These are phyloP conservation scores for Ellobium chinense DNA, from an alignment of 2,888 invertebrate species.

Conservation along the genomic window DNA sequence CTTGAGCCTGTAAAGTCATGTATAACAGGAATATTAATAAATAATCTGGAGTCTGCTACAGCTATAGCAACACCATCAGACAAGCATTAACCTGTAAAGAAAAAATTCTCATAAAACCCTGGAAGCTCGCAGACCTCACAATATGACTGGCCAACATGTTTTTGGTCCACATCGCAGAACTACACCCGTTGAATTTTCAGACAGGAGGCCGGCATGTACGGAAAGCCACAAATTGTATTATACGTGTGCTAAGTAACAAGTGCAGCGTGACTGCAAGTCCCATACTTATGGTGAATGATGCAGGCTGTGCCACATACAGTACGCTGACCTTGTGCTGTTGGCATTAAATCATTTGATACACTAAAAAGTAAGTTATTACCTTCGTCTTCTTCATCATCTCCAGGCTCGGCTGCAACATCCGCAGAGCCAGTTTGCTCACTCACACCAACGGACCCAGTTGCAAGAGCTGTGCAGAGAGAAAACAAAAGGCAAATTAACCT, in stretches of 20 bases:
- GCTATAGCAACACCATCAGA: too few species aligned
- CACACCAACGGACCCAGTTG: background rate
- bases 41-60: too few species aligned
- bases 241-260: background rate
- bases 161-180: background rate
- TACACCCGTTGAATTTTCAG: background rate
- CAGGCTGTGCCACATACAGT: background rate
- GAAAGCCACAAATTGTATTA: too few species aligned
- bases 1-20: background rate
- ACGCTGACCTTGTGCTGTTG: background rate
- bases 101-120: too few species aligned
- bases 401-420: background rate
- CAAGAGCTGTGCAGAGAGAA: background rate
- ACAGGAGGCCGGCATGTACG: background rate
- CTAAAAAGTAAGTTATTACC: background rate
- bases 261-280: background rate
- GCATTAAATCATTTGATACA: background rate
- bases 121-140: too few species aligned
- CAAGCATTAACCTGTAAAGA: too few species aligned
- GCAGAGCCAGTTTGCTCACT: background rate
- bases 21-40: too few species aligned
- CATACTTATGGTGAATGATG: background rate
- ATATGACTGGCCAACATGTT: too few species aligned
- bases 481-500: background rate
- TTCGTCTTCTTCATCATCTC: background rate